Base-by-base conservation (phyloP, 37 sponge, comb jelly and placozoan genomes). In the Cladorhizidae sp. region DNA sequence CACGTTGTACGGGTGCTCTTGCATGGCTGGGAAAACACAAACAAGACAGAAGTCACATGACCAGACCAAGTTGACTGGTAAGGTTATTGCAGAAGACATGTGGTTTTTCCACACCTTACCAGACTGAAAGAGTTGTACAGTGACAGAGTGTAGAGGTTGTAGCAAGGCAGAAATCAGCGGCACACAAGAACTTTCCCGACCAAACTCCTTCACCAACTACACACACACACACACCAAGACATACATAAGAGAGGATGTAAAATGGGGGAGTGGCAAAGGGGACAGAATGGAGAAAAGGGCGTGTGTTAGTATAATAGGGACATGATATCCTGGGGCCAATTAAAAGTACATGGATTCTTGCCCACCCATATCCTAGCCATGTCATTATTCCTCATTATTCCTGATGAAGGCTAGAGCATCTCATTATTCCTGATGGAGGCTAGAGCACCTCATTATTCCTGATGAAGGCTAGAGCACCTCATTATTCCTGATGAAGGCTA, bases 161-260 rank as follows among this genome's bases (percentile, higher is more conserved):
- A 88, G 37, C 56, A 88, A 57, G 42, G 74, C 67, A 36, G 57
- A 2, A 35, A 88, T 55, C 9, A 81, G 40, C 2, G 57, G 12
- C 0, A 45, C 38, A 38, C 73, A 80, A 1, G 76, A 59, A 3
- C 57, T 28, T 15, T 80, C 69, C 25, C 41, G 31, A 2, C 87
- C 87, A 67, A 86, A 80, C 37, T 65, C 40, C 75, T 42, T 54
- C 51, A 86, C 79, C 26, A 86, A 7, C 87, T 86, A 37, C 14
- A 26, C 17, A 11, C 54, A 8, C 29, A 25, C 18, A 58, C 18
- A 25, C n/a, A 9, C 2, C 7, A 29, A 20, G 68, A 45, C 5
- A 8, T 12, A 15, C n/a, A 26, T 50, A 51, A 6, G 28, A 25
- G 31, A 40, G 50, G 38, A 20, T 6, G 9, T 3, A 20, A 15